Evolutionary conservation across 2,888 invertebrate genomes (phyloP), one percentile per base, ranked within the genome.

Genomic region (Drosophila neutralis): DNA sequence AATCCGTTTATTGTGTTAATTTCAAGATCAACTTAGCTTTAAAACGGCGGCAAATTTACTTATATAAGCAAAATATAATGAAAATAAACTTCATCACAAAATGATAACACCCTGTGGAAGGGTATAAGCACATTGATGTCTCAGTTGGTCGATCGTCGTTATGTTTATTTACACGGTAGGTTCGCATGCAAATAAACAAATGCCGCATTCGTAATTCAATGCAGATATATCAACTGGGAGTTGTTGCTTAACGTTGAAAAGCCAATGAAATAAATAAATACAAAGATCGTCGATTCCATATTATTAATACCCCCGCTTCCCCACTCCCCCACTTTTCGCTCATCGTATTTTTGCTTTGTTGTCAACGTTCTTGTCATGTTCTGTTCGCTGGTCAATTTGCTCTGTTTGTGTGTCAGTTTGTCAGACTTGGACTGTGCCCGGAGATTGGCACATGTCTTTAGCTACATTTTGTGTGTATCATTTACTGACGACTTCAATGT

Each of bases 381-480:
- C 63, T 77, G 77, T 67, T 65, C 69, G 63, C 70, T 56, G 82
- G 73, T 82, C 74, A 71, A 18, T 45, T 24, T 24, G 45, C 45
- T 45, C 45, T 15, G 24, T 45, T 87, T 80, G 67, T 85, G 65
- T 84, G 86, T 79, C 85, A 82, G 72, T 52, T 69, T 69, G 64
- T 66, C 62, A 35, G 63, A 60, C 63, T 78, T 62, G 70, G 56
- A 78, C 73, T 65, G 65, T 35, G 35, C 35, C 18, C 56, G 29
- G 61, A 64, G 66, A 76, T 69, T 77, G 83, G 79, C 73, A 81
- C 85, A 85, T 85, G 85, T 77, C 71, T 76, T 80, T 76, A 27
- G 75, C 67, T 66, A 66, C 62, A 75, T 73, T 82, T 75, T 69
- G 58, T 76, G 27, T 76, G 56, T 76, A 40, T 69, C 58, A 69